These are phyloP conservation scores for Terebella lapidaria DNA, from an alignment of 2,888 invertebrate genomes.

Conservation along the genomic window DNA sequence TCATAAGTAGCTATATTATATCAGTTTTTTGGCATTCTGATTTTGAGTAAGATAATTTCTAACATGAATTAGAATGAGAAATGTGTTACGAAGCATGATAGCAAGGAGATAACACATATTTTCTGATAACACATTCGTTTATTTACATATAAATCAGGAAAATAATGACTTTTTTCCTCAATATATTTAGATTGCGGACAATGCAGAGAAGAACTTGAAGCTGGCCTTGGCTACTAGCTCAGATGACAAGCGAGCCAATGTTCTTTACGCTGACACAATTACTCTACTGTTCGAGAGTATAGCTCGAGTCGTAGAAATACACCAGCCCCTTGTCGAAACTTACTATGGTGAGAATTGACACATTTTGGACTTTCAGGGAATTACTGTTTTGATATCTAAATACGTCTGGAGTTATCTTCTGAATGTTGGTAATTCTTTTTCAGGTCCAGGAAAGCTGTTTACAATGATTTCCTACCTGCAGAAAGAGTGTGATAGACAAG, in stretches of 20 bases:
- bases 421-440: not conserved
- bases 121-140: too few species aligned
- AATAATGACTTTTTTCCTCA: too few species aligned
- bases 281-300: constrained; percentile 80
- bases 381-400: not conserved
- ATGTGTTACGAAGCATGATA: too few species aligned
- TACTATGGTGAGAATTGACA: constrained; percentile 66
- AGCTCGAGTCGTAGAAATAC: constrained; percentile 76
- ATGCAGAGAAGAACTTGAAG: constrained; percentile 67
- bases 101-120: too few species aligned
- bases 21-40: too few species aligned
- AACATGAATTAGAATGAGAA: too few species aligned
- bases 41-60: too few species aligned
- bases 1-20: too few species aligned
- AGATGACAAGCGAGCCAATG: constrained; percentile 67
- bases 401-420: not conserved
- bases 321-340: constrained; percentile 83
- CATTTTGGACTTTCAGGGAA: not conserved
- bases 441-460: constrained; percentile 67
- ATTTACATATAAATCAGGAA: too few species aligned
- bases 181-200: constrained; percentile 59
- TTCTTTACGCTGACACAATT: constrained; percentile 79
- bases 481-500: constrained; percentile 66
- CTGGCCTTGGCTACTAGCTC: constrained; percentile 59
- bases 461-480: constrained; percentile 66